Base-by-base conservation (phyloP, 1,140 invertebrate species). In the Cyclargus thomasi region DNA sequence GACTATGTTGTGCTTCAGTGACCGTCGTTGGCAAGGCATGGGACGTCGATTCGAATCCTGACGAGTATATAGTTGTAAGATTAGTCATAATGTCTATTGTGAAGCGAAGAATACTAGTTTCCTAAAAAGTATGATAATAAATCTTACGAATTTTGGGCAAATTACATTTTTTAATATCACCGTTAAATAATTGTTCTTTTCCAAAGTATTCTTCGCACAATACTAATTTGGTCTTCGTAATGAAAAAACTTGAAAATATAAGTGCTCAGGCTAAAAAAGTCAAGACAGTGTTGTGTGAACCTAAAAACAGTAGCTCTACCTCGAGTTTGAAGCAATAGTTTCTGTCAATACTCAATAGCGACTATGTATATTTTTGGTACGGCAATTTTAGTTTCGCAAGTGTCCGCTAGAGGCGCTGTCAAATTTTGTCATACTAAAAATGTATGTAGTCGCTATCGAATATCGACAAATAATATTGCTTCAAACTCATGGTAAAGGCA, bases 1-100 rank as follows among this genome's bases (percentile, higher is more conserved):
- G 70, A 65, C 70, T 82, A 78, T 75, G 64, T 85, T 86, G 74
- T 82, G 81, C 76, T 79, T 65, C 83, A 88, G 85, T 86, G 83
- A 85, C 62, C 72, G 67, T 53, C 71, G 78, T 85, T 86, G 85
- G 84, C 81, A 80, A 67, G 79, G 82, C 82, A 79, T 55, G 68
- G 59, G 64, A 73, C 64, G 62, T 73, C 69, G 72, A 64, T 23
- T 29, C 70, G 21, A 47, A 69, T 47, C 63, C 80, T 79, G 77
- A 73, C 75, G 73, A 71, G 71, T 70, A 36, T 70, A 36, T 81
- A 82, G 76, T 68, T 53, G 62, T 78, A 78, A 77, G 67, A 63
- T 47, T 78, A 81, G 64, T 74, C 67, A 64, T 53, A 70, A 53
- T 39, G 64, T 71, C 22, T 72, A 47, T 64, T 65, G 67, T 67